Conservation (phyloP, 2,888 invertebrate species). For the Hyalella azteca region DNA sequence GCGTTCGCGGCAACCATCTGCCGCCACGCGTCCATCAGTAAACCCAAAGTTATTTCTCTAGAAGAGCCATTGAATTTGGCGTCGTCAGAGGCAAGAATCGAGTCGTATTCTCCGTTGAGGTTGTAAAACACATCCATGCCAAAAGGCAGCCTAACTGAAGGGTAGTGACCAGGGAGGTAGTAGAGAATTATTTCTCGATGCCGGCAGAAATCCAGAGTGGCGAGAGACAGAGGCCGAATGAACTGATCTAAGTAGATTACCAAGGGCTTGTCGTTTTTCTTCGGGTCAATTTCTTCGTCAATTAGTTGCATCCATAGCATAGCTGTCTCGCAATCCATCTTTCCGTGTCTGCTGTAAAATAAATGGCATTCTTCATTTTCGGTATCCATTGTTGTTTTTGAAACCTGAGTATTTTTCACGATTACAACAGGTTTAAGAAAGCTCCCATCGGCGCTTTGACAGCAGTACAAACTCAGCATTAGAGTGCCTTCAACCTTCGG, state of each 20-base stretch:
- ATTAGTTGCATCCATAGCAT: slow-evolving; percentile 37
- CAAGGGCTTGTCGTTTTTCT: neutral
- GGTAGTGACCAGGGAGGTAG: slow-evolving; percentile 26
- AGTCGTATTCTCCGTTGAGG: slow-evolving; percentile 7
- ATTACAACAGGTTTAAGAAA: neutral
- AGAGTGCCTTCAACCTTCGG: neutral
- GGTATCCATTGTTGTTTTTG: neutral
- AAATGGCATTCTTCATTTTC: neutral
- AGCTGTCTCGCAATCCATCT: slow-evolving; percentile 15
- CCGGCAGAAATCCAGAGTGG: slow-evolving; percentile 23
- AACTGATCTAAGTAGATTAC: slow-evolving; percentile 24
- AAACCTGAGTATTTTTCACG: neutral
- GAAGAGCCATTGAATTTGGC: neutral
- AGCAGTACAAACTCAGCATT: neutral
- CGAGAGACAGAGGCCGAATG: slow-evolving; percentile 15
- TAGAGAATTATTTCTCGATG: slow-evolving; percentile 6
- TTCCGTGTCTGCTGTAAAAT: neutral
- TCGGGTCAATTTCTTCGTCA: neutral
- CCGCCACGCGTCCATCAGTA: slow-evolving; percentile 13
- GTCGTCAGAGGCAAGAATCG: neutral
- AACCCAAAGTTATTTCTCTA: neutral
- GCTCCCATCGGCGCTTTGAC: neutral
- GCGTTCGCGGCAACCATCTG: neutral
- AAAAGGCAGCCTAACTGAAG: slow-evolving; percentile 1
- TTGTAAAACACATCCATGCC: slow-evolving; percentile 29